Evolutionary conservation across 2,888 invertebrate genomes (phyloP).

Genomic region (Pegoplata infirma): DNA sequence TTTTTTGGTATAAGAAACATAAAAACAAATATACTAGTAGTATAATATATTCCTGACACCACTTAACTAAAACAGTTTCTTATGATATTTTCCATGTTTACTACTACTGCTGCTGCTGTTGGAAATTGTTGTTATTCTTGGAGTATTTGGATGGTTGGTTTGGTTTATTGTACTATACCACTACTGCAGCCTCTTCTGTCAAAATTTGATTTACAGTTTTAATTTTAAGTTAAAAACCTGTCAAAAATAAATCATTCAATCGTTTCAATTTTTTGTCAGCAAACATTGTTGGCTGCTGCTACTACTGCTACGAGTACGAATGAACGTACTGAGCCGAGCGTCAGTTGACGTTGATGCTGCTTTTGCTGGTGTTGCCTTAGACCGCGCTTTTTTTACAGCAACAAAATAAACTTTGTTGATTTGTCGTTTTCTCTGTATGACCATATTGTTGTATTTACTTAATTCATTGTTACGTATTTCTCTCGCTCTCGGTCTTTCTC

Average conservation of each 20-base stretch:
- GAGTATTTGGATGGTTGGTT: background rate
- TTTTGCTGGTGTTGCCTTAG: constrained; percentile 29
- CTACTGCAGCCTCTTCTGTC: constrained; percentile 64
- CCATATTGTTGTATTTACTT: constrained; percentile 42
- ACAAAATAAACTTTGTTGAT: constrained; percentile 35
- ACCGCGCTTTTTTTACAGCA: constrained; percentile 23
- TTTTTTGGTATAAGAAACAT: background rate
- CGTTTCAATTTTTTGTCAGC: constrained; percentile 64
- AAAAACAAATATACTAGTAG: background rate
- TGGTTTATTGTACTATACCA: constrained; percentile 20
- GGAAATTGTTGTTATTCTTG: background rate
- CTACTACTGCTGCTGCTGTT: constrained; percentile 1
- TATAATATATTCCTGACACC: constrained; percentile 58
- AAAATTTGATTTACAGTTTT: constrained; percentile 76
- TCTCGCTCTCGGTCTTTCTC: constrained; percentile 10
- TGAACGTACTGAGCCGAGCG: too few relatives aligned
- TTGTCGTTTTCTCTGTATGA: constrained; percentile 23
- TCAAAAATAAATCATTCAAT: constrained; percentile 77
- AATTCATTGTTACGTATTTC: constrained; percentile 7
- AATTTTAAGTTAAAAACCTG: constrained; percentile 77
- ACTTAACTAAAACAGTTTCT: constrained; percentile 58
- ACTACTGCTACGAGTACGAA: constrained; percentile 33
- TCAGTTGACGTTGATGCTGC: constrained; percentile 27
- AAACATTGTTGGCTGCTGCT: constrained; percentile 56
- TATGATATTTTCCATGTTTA: constrained; percentile 33